Percentiles rank a stretch among this genome's conserved stretches.
Evolutionary conservation across 2,888 invertebrate species (phyloP).

Genomic region (Drosophila maculinotata): DNA sequence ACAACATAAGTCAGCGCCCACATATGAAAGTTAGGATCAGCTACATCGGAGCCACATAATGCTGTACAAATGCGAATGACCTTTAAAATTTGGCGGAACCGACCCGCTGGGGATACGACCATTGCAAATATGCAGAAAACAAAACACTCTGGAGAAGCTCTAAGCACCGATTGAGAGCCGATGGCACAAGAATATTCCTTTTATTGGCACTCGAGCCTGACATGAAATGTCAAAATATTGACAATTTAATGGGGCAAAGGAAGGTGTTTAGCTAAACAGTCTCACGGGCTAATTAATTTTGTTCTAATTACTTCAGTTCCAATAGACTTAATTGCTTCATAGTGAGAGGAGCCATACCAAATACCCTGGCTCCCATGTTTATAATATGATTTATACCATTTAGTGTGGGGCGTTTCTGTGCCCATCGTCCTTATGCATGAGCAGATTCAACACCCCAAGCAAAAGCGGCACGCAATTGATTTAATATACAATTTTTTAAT

Average conservation of each 20-base stretch:
- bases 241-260: constrained; percentile 41
- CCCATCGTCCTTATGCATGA: constrained; percentile 63
- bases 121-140: neutral
- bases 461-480: constrained; percentile 75
- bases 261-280: neutral
- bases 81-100: constrained; percentile 37
- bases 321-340: constrained; percentile 12
- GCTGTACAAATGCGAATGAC: constrained; percentile 45
- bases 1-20: constrained; percentile 56
- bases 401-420: constrained; percentile 16
- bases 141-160: neutral
- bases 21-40: constrained; percentile 48
- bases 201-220: constrained; percentile 21
- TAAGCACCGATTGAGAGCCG: neutral
- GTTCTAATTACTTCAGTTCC: constrained; percentile 14
- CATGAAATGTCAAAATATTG: constrained; percentile 56
- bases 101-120: constrained; percentile 13
- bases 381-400: constrained; percentile 51
- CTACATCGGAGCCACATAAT: constrained; percentile 61
- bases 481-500: constrained; percentile 77
- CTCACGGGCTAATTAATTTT: constrained; percentile 23
- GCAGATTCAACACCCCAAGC: constrained; percentile 65
- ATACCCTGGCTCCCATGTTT: constrained; percentile 18
- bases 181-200: neutral
- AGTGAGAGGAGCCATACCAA: constrained; percentile 5